These are phyloP conservation scores for Catostylus mosaicus DNA, from an alignment of 30 jellyfish, hydroid and myxozoan species.

Conservation along the genomic window DNA sequence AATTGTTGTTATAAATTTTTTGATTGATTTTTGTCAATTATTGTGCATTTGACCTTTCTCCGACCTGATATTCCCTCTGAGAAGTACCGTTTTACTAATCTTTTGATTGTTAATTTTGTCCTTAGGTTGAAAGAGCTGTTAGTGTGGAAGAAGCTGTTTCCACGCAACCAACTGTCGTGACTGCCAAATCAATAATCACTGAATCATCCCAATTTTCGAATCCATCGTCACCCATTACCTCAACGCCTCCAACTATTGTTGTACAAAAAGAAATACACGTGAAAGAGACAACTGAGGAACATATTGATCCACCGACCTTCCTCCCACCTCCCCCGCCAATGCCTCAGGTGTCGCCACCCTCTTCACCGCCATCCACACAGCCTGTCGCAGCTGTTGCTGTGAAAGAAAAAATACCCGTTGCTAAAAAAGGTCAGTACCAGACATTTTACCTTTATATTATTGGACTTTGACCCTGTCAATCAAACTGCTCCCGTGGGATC, in stretches of 20 bases:
- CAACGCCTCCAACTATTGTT: conserved; percentile 12
- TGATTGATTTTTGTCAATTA: too few species aligned
- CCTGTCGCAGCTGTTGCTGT: not conserved
- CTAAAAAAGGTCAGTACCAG: conserved; percentile 8
- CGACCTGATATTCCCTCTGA: too few species aligned
- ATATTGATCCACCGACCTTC: conserved; percentile 40
- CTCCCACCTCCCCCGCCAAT: conserved; percentile 53
- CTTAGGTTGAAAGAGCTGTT: not conserved
- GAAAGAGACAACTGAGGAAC: not conserved
- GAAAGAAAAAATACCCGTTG: not conserved
- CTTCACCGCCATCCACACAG: not conserved
- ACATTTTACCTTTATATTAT: too few species aligned
- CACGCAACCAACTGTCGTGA: conserved; percentile 38
- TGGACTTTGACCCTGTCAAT: too few species aligned
- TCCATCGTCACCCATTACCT: conserved; percentile 26
- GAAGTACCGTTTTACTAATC: too few species aligned
- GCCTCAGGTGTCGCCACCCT: not conserved
- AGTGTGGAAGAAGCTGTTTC: not conserved
- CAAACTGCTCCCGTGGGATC: too few species aligned
- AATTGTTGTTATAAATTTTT: too few species aligned
- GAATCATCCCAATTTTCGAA: conserved; percentile 48
- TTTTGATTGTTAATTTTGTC: too few species aligned
- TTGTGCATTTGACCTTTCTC: too few species aligned
- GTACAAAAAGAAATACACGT: conserved; percentile 7
- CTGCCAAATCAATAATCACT: conserved; percentile 56